phyloP scores from a whole-genome alignment of 2,113 vertebrate species.

The Plecturocebus donacophilus region DNA sequence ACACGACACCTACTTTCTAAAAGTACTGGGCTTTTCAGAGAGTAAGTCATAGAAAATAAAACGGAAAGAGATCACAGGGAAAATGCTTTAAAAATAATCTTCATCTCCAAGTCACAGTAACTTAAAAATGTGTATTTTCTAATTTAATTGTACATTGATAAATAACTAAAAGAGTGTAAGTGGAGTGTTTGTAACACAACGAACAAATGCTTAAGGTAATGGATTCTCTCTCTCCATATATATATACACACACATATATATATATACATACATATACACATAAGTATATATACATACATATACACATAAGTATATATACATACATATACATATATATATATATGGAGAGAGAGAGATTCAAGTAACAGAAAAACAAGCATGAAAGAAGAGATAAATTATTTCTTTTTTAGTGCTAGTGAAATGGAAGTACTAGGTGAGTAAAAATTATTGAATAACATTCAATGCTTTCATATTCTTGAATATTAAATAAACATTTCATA shows the following conservation, averaged over 20 bases:
- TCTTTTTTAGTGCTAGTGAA: slow-evolving; percentile 5
- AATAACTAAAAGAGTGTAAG: too few species aligned
- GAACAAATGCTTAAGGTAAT: too few species aligned
- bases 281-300: too few species aligned
- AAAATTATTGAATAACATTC: slow-evolving; percentile 1
- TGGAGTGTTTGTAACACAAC: too few species aligned
- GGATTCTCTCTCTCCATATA: too few species aligned
- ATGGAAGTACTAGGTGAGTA: neutral
- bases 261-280: too few species aligned
- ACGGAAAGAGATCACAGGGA: neutral
- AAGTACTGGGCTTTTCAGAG: neutral
- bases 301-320: too few species aligned
- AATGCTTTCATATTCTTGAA: neutral
- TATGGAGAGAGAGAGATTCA: neutral
- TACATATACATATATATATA: too few species aligned
- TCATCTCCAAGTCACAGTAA: neutral
- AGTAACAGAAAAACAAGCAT: slow-evolving; percentile 23
- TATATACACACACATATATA: too few species aligned
- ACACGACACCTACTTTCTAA: neutral
- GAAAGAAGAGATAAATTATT: neutral
- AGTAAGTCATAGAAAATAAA: slow-evolving; percentile 42
- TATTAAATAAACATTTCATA: slow-evolving; percentile 6
- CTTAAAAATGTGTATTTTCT: slow-evolving; percentile 24
- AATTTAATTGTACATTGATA: too few species aligned
- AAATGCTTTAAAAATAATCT: neutral